Conservation (phyloP, 2,888 invertebrate species). For the Philereme transversata region DNA sequence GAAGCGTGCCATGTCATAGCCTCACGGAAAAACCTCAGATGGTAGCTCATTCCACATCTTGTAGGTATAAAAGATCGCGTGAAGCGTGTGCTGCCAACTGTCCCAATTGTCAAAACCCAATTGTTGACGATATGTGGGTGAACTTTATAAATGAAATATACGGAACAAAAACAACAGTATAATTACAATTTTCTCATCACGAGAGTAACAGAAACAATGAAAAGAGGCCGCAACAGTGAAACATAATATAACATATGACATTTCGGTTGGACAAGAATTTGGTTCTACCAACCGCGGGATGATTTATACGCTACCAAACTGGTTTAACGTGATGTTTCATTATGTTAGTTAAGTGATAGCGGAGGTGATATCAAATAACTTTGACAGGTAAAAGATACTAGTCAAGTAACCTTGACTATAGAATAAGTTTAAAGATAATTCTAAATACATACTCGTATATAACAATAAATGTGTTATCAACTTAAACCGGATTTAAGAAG, state of each 20-base stretch:
- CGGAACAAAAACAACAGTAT: slow-evolving; percentile 1
- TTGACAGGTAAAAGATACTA: background rate
- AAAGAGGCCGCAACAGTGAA: slow-evolving; percentile 40
- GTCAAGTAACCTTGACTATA: background rate
- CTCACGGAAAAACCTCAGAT: too few relatives aligned
- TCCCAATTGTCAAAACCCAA: too few relatives aligned
- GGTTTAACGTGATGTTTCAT: slow-evolving; percentile 38
- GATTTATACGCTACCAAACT: slow-evolving; percentile 43
- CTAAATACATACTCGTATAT: too few relatives aligned
- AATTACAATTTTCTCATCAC: slow-evolving; percentile 3
- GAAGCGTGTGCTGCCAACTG: too few relatives aligned
- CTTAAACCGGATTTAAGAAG: too few relatives aligned
- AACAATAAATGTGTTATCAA: too few relatives aligned
- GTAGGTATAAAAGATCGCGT: too few relatives aligned
- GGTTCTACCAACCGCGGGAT: slow-evolving; percentile 36
- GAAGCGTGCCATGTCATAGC: too few relatives aligned
- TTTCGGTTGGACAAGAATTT: slow-evolving; percentile 50
- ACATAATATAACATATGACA: slow-evolving; percentile 53
- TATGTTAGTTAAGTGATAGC: slow-evolving; percentile 30
- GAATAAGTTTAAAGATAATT: background rate
- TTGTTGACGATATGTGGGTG: too few relatives aligned
- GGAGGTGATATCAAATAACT: slow-evolving; percentile 19
- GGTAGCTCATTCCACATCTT: too few relatives aligned
- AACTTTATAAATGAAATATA: background rate
- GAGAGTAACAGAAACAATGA: slow-evolving; percentile 44